Base-by-base conservation (phyloP, 2,888 invertebrate species). In the Calameuta idolon region DNA sequence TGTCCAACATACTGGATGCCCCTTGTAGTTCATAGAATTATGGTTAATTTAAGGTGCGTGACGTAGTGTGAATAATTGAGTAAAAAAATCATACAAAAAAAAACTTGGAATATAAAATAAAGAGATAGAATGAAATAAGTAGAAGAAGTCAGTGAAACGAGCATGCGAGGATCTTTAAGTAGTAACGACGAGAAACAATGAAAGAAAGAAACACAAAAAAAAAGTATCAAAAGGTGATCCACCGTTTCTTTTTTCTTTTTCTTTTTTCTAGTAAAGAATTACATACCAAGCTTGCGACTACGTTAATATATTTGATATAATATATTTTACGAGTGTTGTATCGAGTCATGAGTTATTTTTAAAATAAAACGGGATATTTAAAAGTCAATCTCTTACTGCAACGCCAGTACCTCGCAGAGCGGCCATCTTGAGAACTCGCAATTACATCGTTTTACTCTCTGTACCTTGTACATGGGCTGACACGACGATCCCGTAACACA, bases 291-390 rank as follows among this genome's bases (percentile, higher is more conserved):
- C 71, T 31, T 71, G 33, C 71, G 71, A 71, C 74, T 74, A 35
- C 37, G 74, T 74, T 74, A 68, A 79, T 78, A 77, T 77, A 79
- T 81, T 79, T 81, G 76, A 74, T 73, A 81, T 81, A 82, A 84
- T 85, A 83, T 85, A 85, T 84, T 84, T 81, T 82, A 80, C 81
- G 79, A 84, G 82, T 86, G 81, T 82, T 89, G 84, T 89, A 88
- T 83, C 85, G 82, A 87, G 83, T 84, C 84, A 82, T 81, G 75
- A 80, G 77, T 84, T 86, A 83, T 84, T 87, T 89, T 85, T 80
- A 82, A 55, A 89, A 87, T 86, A 89, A 89, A 89, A 86, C 83
- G 84, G 86, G 86, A 83, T 86, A 85, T 86, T 86, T 83, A 84
- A 84, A 74, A 73, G 35, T 23, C 23, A 30, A 35, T 12, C 0